Base-by-base conservation (phyloP, 2,113 vertebrate species). In the Lycocorax pyrrhopterus region DNA sequence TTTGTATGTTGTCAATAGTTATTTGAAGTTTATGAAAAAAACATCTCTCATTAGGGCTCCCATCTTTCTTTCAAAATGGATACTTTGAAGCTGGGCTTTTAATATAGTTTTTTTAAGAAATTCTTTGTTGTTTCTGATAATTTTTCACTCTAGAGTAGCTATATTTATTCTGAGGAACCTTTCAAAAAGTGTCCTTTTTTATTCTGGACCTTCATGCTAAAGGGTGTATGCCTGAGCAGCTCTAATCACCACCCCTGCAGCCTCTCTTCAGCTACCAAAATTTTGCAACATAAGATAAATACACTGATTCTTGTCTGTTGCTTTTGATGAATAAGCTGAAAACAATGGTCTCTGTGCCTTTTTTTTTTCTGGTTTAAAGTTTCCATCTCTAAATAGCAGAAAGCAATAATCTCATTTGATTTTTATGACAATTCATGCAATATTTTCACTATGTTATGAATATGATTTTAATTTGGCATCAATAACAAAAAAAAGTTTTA, bases 261-360 rank as follows among this genome's bases (percentile, higher is more conserved):
- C 7, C 2, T 16, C 3, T 20, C 21, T 8, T 13, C 7, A 14
- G 15, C 27, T 73, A 68, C 19, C 37, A 73, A 77, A 77, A 30
- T 10, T 2, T 35, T 73, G 26, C 44, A 80, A 13, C 1, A 1
- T 32, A 55, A 37, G 32, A 29, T 7, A 13, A 55, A 67, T 43
- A 41, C 4, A n/a, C 7, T 37, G 5, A 43, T 35, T 91, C 11
- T 46, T 72, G 10, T 44, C 43, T 56, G 6, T 35, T 71, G 13
- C 9, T 58, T 67, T 46, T 63, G 26, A 43, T 56, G 15, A 86
- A 29, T 56, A 75, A 67, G 5, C 1, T 79, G 8, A 29, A 25
- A 47, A 19, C 3, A 59, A 8, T 12, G 2, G 4, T 44, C 3
- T 83, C 23, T 52, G 3, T 11, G 12, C 1, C 12, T 26, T 55